Evolutionary conservation across 2,888 invertebrate species (phyloP).

Genomic region (Amiota minor): DNA sequence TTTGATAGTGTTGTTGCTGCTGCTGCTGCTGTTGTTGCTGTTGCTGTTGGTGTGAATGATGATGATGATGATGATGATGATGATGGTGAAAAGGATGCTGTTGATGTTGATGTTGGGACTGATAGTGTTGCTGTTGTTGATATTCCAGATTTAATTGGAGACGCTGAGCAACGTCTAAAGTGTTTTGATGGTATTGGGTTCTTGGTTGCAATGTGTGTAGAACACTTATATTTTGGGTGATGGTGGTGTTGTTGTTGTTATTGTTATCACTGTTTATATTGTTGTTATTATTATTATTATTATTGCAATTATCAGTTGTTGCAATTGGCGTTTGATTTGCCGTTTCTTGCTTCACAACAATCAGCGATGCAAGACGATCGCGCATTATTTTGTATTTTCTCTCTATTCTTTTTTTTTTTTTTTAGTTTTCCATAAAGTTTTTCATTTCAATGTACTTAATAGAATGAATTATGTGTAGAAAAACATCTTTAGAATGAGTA

Average conservation of each 20-base stretch:
- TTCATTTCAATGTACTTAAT: not conserved
- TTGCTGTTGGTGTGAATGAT: constrained; percentile 27
- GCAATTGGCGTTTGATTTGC: constrained; percentile 30
- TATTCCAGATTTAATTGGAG: constrained; percentile 38
- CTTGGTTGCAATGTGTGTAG: no score
- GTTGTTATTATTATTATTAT: not conserved
- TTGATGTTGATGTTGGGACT: constrained; percentile 31
- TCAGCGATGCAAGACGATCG: constrained; percentile 73
- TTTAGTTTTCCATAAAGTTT: not conserved
- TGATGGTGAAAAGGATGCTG: constrained; percentile 13
- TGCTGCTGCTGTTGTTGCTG: constrained; percentile 44
- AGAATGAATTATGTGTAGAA: not conserved
- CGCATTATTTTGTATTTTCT: constrained; percentile 64
- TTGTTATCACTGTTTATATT: not conserved
- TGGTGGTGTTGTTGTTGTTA: constrained; percentile 34
- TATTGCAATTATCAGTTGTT: not conserved
- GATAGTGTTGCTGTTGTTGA: constrained; percentile 39
- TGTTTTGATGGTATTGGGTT: constrained; percentile 9
- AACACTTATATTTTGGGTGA: constrained; percentile 12
- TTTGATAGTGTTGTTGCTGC: constrained; percentile 26
- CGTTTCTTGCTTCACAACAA: constrained; percentile 74
- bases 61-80: constrained; percentile 31
- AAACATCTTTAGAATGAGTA: not conserved
- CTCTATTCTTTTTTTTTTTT: not conserved
- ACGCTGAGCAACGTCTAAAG: constrained; percentile 40